These are phyloP conservation scores for Cephus spinipes DNA, from an alignment of 2,888 invertebrate species.

Conservation along the genomic window DNA sequence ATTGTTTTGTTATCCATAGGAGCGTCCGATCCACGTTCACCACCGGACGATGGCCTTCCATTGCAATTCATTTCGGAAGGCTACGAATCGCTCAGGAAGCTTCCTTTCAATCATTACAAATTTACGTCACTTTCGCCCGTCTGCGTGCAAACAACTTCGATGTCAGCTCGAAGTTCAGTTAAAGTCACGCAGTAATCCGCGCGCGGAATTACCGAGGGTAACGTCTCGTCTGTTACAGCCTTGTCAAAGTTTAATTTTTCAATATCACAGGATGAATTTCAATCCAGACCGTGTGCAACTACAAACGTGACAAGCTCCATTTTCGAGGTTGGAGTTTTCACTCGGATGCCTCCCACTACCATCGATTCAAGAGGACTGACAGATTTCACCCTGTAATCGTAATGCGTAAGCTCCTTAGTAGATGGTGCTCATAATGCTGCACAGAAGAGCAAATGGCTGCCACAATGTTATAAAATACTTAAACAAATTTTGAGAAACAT, in stretches of 20 bases:
- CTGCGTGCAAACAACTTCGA: slow-evolving; percentile 15
- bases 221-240: neutral
- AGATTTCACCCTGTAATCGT: neutral
- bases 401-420: neutral
- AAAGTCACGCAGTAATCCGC: neutral
- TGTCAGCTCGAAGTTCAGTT: neutral
- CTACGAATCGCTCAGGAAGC: slow-evolving; percentile 37
- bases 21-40: slow-evolving; percentile 42
- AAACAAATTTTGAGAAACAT: neutral
- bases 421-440: neutral
- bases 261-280: neutral
- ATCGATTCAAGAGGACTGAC: neutral
- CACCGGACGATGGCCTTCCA: slow-evolving; percentile 53
- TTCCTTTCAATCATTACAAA: slow-evolving; percentile 52
- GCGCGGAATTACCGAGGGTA: neutral
- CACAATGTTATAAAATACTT: neutral
- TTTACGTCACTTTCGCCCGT: slow-evolving; percentile 39
- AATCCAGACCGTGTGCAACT: slow-evolving; percentile 2
- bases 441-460: neutral
- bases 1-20: slow-evolving; percentile 78
- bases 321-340: slow-evolving; percentile 34
- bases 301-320: slow-evolving; percentile 31
- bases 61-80: slow-evolving; percentile 63
- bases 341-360: neutral
- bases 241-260: neutral